Evolutionary conservation across 2,113 vertebrate species (phyloP), one percentile per base, ranked within the genome.

Genomic region (Ophiodon elongatus): DNA sequence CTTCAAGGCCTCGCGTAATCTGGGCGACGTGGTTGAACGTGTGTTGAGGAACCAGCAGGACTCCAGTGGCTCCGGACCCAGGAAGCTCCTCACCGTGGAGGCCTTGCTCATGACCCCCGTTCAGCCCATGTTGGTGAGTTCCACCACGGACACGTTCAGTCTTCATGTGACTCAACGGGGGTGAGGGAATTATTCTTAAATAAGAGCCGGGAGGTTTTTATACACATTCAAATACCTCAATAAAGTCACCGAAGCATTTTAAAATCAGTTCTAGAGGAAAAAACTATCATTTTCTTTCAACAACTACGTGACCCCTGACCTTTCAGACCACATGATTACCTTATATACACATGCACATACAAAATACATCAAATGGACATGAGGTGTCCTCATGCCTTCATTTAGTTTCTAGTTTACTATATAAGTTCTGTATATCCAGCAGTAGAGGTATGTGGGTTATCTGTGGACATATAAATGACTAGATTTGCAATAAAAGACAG

Each of bases 81-180:
- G 95, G 84, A 96, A 94, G 2, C 82, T 95, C 4, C 96, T 99
- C 56, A 97, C 96, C 0, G 93, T 99, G 5, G 96, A 99, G 94
- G 98, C 98, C 17, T 95, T 97, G 0, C 96, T 99, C 76, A 97
- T 99, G 98, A 99, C 98, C 4, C 98, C 98, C 0, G 97, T 99
- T 41, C 98, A 99, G 93, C 98, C 98, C 73, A 99, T 99, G 98
- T 90, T 99, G 97, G 98, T 99, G 84, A 94, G 83, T 41, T 4
- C 4, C 17, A 2, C 8, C 8, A 3, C 31, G n/a, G n/a, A n/a
- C n/a, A n/a, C n/a, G n/a, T n/a, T n/a, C n/a, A n/a, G n/a, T n/a
- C n/a, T n/a, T 23, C 6, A 45, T 6, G 21, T 65, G 63, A 65
- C 14, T 65, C 14, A n/a, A 39, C 6, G 23, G n/a, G n/a, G 6